These are phyloP conservation scores for cat (Felis catus) DNA, from an alignment of 2,113 vertebrate genomes.

Conservation along the genomic window DNA sequence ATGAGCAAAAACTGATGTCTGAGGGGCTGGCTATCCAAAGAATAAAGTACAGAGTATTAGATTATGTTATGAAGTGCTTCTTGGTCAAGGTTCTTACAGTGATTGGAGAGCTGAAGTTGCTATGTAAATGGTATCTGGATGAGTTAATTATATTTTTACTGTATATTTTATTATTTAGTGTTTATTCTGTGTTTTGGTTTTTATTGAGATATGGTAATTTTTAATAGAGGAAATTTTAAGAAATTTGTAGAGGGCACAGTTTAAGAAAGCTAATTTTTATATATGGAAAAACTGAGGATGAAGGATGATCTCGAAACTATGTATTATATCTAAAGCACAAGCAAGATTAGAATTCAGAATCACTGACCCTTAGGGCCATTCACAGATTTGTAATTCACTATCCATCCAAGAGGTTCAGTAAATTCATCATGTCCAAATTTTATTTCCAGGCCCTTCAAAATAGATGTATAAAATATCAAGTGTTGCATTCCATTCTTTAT, in stretches of 20 bases:
- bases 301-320: background rate
- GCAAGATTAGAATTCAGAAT: background rate
- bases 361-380: background rate
- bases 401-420: background rate
- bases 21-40: background rate
- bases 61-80: background rate
- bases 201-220: background rate
- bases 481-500: background rate
- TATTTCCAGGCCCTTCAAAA: background rate
- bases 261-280: background rate
- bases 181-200: conserved; percentile 14
- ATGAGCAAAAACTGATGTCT: background rate
- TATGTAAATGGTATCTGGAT: background rate
- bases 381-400: background rate
- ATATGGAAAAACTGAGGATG: background rate
- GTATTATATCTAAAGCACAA: background rate
- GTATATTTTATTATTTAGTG: background rate
- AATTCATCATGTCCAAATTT: background rate
- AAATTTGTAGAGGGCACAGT: background rate
- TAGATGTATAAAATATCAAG: background rate
- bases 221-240: background rate
- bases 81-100: background rate
- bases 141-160: background rate
- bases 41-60: background rate
- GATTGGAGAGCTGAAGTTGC: background rate